phyloP scores from a whole-genome alignment of 2,888 invertebrate genomes.

The Eilema caniola region DNA sequence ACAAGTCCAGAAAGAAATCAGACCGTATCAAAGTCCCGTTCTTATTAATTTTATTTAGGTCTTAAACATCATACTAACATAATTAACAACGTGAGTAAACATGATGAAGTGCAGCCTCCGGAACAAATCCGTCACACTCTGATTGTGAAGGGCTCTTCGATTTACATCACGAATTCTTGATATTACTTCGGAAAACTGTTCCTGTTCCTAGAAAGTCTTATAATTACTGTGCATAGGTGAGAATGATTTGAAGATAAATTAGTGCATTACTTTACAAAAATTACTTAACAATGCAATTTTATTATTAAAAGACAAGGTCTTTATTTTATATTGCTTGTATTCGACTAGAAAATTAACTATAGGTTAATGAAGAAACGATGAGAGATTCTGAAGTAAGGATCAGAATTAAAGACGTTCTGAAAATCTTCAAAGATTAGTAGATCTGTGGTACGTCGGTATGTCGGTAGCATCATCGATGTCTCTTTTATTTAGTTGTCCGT shows the following conservation, averaged over 20 bases:
- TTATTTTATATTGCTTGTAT: too few species aligned
- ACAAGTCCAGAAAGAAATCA: constrained; percentile 43
- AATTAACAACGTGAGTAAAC: constrained; percentile 27
- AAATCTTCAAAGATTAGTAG: constrained; percentile 22
- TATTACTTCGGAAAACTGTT: neutral
- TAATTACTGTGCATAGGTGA: neutral
- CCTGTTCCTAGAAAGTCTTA: constrained; percentile 1
- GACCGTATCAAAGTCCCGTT: constrained; percentile 58
- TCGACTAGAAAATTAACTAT: too few species aligned
- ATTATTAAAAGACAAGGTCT: too few species aligned
- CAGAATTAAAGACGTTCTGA: too few species aligned
- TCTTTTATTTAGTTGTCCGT: constrained; percentile 71
- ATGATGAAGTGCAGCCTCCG: constrained; percentile 23
- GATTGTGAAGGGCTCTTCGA: constrained; percentile 9
- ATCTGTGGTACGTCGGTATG: constrained; percentile 52
- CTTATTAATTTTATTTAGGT: constrained; percentile 52
- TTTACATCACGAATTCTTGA: neutral
- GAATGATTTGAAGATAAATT: neutral
- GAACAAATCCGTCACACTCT: constrained; percentile 23
- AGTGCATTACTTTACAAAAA: neutral
- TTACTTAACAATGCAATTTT: too few species aligned
- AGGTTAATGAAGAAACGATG: neutral
- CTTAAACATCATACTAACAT: constrained; percentile 20
- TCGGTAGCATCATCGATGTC: constrained; percentile 62
- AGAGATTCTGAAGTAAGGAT: neutral